These are phyloP conservation scores for Archips crataeganus DNA, from an alignment of 2,888 invertebrate genomes.

Conservation along the genomic window DNA sequence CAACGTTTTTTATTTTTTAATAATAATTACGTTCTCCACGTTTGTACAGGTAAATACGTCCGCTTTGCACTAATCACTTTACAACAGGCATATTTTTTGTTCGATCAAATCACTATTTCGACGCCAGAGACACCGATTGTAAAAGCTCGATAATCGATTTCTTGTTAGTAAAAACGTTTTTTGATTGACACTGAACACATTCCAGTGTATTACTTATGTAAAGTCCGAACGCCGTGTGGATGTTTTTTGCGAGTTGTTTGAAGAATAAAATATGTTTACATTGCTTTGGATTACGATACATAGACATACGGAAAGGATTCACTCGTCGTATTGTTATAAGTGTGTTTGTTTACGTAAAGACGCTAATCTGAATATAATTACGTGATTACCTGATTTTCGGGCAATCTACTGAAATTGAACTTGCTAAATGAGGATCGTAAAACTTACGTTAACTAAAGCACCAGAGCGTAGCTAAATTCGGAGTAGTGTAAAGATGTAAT, in stretches of 20 bases:
- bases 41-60: conserved; percentile 13
- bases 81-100: conserved; percentile 73
- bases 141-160: conserved; percentile 69
- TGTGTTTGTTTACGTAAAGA: conserved; percentile 14
- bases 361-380: conserved; percentile 54
- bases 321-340: background rate
- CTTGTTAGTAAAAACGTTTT: conserved; percentile 64
- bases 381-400: conserved; percentile 42
- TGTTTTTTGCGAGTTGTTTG: background rate
- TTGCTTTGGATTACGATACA: background rate
- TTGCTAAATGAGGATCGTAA: conserved; percentile 51
- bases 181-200: conserved; percentile 44
- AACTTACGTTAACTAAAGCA: conserved; percentile 51
- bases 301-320: background rate
- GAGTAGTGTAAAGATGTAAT: conserved; percentile 48
- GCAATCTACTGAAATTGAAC: conserved; percentile 43
- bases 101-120: conserved; percentile 56
- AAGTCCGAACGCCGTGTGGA: conserved; percentile 4
- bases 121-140: conserved; percentile 57
- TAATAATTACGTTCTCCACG: conserved; percentile 8
- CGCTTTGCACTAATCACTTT: conserved; percentile 62
- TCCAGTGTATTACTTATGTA: conserved; percentile 6
- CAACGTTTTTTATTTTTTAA: conserved; percentile 2
- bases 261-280: conserved; percentile 1
- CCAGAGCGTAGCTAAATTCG: conserved; percentile 54